Conservation (phyloP, 1,140 invertebrate species). For the Macrobrachium nipponense region DNA sequence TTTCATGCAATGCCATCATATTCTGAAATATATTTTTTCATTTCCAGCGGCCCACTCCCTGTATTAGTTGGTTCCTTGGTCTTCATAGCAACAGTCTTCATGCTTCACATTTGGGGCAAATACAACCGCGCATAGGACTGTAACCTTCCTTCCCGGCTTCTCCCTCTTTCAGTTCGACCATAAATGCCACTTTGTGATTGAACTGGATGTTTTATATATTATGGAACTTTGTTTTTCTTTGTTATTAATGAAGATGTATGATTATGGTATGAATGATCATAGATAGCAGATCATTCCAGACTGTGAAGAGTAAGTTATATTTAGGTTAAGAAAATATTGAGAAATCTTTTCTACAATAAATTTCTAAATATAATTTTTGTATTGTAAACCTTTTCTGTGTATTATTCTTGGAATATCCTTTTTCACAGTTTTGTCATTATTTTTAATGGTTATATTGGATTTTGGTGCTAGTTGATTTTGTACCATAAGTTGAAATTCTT, state of each 20-base stretch:
- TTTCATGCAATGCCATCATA: too few species aligned
- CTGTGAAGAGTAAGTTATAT: neutral
- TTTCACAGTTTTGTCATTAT: too few species aligned
- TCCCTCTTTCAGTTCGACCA: neutral
- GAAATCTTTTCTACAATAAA: slow-evolving; percentile 19
- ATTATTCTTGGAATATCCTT: neutral
- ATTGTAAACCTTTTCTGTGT: neutral
- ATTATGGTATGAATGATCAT: too few species aligned
- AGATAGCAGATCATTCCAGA: neutral
- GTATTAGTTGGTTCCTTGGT: slow-evolving; percentile 98
- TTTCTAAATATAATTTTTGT: slow-evolving; percentile 2
- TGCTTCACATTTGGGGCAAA: slow-evolving; percentile 99
- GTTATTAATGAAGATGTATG: slow-evolving; percentile 30
- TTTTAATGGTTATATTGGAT: too few species aligned
- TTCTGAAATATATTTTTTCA: neutral
- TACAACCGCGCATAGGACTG: slow-evolving; percentile 88
- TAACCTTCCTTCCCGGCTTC: neutral
- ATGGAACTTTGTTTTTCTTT: neutral
- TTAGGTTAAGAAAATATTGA: neutral
- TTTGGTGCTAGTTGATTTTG: too few species aligned
- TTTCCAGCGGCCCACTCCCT: slow-evolving; percentile 88
- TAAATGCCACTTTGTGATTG: neutral
- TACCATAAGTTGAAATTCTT: too few species aligned
- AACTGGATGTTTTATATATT: neutral
- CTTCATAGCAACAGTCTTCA: slow-evolving; percentile 99